Evolutionary conservation across 2,113 vertebrate species (phyloP).

Genomic region (Notiomystis cincta): DNA sequence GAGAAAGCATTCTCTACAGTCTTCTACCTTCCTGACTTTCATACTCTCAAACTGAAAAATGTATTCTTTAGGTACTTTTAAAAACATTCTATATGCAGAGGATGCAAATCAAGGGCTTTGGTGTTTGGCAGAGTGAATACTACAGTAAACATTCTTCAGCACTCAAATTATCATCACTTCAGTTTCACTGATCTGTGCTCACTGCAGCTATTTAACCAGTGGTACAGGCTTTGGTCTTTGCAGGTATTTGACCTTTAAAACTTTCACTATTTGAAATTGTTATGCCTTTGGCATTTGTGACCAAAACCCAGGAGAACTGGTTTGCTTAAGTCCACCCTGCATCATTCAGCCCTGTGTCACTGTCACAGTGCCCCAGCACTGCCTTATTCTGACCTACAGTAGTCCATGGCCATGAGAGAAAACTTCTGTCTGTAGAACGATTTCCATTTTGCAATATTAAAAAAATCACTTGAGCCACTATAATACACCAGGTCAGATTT

Average conservation of each 20-base stretch:
- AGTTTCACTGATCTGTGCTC: background rate
- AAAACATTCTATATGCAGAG: background rate
- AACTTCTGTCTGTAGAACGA: background rate
- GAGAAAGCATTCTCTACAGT: background rate
- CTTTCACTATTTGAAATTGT: background rate
- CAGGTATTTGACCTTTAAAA: slow-evolving; percentile 31
- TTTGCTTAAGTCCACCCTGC: background rate
- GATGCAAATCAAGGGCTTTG: background rate
- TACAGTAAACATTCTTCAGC: background rate
- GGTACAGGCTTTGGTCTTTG: background rate
- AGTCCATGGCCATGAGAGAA: background rate
- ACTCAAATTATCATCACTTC: background rate
- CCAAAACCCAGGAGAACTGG: background rate
- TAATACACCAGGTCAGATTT: background rate
- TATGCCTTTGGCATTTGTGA: slow-evolving; percentile 1
- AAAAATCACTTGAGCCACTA: background rate
- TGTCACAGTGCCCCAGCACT: background rate
- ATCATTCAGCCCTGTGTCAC: background rate
- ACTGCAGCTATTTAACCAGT: slow-evolving; percentile 5
- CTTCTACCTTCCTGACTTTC: background rate
- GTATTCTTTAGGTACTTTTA: background rate
- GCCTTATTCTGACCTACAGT: background rate
- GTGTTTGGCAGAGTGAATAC: background rate
- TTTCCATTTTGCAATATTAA: background rate
- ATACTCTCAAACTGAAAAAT: background rate